Evolutionary conservation across 2,113 vertebrate species (phyloP).

Genomic region (Lampris megalopsis): DNA sequence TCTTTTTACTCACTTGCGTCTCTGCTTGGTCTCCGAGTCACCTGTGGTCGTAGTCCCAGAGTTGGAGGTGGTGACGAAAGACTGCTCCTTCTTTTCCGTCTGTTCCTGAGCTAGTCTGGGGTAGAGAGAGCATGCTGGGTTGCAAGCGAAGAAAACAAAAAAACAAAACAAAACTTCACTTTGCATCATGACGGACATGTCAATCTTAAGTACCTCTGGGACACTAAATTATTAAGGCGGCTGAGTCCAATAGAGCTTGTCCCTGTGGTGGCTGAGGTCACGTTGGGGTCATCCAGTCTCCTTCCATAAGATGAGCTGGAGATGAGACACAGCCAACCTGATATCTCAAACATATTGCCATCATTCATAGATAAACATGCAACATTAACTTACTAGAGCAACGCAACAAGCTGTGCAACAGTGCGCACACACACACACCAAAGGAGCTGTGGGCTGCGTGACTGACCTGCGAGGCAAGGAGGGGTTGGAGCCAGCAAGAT

Average conservation of each 20-base stretch:
- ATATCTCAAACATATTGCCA: slow-evolving; percentile 25
- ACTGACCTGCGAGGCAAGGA: slow-evolving; percentile 84
- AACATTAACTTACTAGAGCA: slow-evolving; percentile 19
- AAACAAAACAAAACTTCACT: not conserved
- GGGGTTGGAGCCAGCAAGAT: slow-evolving; percentile 77
- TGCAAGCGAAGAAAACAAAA: not conserved
- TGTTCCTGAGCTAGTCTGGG: slow-evolving; percentile 81
- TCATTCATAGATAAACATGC: slow-evolving; percentile 35
- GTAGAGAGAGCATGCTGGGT: not conserved
- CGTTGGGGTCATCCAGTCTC: slow-evolving; percentile 80
- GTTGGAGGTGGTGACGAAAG: slow-evolving; percentile 61
- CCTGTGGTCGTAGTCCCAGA: slow-evolving; percentile 57
- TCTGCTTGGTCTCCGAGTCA: slow-evolving; percentile 82
- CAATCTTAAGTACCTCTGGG: slow-evolving; percentile 73
- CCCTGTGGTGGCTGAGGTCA: slow-evolving; percentile 78
- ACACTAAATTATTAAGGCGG: slow-evolving; percentile 77
- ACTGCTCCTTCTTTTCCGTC: slow-evolving; percentile 77
- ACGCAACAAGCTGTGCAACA: slow-evolving; percentile 29
- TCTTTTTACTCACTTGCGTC: slow-evolving; percentile 79
- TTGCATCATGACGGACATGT: not conserved
- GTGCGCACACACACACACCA: slow-evolving; percentile 36
- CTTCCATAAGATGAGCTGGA: slow-evolving; percentile 83
- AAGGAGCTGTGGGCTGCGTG: slow-evolving; percentile 42
- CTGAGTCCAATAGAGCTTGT: slow-evolving; percentile 73
- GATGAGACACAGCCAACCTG: slow-evolving; percentile 26